These are phyloP conservation scores for Calliopum simillimum DNA, from an alignment of 2,888 invertebrate genomes.

Conservation along the genomic window DNA sequence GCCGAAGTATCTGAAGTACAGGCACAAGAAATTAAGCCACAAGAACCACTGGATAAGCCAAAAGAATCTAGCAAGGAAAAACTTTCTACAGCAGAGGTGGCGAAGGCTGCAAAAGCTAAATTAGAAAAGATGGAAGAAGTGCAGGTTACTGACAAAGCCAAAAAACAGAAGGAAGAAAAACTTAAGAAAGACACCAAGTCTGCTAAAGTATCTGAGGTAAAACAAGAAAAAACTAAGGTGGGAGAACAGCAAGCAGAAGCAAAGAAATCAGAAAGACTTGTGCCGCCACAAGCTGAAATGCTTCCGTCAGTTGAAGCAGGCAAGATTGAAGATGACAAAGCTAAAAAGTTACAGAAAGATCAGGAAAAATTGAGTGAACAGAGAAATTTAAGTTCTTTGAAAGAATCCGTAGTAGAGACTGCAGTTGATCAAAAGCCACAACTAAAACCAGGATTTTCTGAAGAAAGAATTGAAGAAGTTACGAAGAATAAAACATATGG, in stretches of 20 bases:
- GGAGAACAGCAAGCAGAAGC: background rate
- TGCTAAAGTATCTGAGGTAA: background rate
- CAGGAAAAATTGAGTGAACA: background rate
- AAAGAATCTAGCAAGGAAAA: background rate
- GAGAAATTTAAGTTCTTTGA: background rate
- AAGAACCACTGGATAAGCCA: constrained; percentile 31
- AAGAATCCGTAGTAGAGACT: background rate
- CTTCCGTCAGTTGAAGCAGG: background rate
- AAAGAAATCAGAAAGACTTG: background rate
- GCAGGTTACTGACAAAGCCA: background rate
- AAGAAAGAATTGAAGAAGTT: constrained; percentile 39
- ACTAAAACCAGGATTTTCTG: too few relatives aligned
- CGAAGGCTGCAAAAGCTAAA: constrained; percentile 45
- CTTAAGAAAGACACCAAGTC: constrained; percentile 31
- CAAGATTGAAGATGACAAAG: background rate
- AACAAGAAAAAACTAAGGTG: constrained; percentile 1
- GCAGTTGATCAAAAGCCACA: background rate
- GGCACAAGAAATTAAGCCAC: constrained; percentile 39
- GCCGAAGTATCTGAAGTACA: background rate
- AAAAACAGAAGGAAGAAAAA: constrained; percentile 34
- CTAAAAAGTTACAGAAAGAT: background rate
- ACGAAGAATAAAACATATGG: constrained; percentile 37
- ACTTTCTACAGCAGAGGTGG: constrained; percentile 41
- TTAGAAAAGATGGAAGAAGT: constrained; percentile 40
- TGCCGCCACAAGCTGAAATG: too few relatives aligned